phyloP scores from a whole-genome alignment of 2,888 invertebrate species.

The Lasioglossum calceatum region DNA sequence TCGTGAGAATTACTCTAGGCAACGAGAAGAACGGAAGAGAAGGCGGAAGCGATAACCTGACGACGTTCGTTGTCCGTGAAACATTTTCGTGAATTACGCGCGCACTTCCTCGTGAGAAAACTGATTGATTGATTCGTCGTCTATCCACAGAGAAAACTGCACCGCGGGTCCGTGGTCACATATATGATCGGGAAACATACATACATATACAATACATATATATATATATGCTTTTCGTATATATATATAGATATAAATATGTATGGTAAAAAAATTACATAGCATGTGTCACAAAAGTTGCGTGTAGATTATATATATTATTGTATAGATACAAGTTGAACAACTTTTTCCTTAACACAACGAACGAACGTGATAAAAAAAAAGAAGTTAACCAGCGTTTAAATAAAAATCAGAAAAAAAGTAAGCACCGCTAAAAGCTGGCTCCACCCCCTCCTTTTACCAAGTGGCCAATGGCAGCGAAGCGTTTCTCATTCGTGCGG shows the following conservation, averaged over 20 bases:
- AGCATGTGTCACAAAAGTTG: constrained; percentile 6
- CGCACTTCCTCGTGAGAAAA: constrained; percentile 34
- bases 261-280: not conserved
- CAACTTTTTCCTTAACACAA: constrained; percentile 39
- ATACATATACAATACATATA: not conserved
- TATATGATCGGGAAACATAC: constrained; percentile 4
- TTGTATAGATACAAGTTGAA: not conserved
- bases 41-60: constrained; percentile 78
- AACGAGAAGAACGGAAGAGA: constrained; percentile 79
- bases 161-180: constrained; percentile 37
- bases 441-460: constrained; percentile 84
- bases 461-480: constrained; percentile 83
- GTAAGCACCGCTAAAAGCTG: constrained; percentile 83
- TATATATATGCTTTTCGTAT: not conserved
- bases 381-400: constrained; percentile 80
- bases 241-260: not conserved
- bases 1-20: constrained; percentile 53
- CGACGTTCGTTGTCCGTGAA: constrained; percentile 69
- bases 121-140: constrained; percentile 10
- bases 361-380: constrained; percentile 74
- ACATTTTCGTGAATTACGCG: constrained; percentile 25
- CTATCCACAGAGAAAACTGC: constrained; percentile 27
- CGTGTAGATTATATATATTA: not conserved
- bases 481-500: constrained; percentile 76
- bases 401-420: constrained; percentile 73